Percentiles rank a stretch among this genome's conserved stretches.
phyloP scores from a whole-genome alignment of 2,888 invertebrate genomes.

The Philonicus albiceps region DNA sequence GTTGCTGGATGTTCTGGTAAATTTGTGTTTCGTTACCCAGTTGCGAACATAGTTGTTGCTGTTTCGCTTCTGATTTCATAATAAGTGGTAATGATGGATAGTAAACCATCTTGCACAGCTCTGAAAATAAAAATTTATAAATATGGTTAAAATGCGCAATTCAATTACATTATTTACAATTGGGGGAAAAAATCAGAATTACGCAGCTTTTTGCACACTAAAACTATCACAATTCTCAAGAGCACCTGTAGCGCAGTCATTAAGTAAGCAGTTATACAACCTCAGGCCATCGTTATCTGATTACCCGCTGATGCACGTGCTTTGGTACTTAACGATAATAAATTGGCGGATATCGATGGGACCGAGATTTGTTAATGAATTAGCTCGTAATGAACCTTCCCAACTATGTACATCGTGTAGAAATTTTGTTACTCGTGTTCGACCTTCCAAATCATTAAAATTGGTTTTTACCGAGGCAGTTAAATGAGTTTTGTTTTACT shows the following conservation, averaged over 20 bases:
- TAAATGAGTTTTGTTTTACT: too few relatives aligned
- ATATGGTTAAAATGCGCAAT: background rate
- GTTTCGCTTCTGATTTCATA: slow-evolving; percentile 61
- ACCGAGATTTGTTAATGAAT: background rate
- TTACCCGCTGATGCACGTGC: background rate
- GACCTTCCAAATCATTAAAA: too few relatives aligned
- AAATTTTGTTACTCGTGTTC: background rate
- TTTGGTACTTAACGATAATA: background rate
- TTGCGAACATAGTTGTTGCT: slow-evolving; percentile 58
- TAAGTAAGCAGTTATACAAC: slow-evolving; percentile 6
- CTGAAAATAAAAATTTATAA: slow-evolving; percentile 58
- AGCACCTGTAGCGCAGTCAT: background rate
- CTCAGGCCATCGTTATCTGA: background rate
- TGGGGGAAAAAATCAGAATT: background rate
- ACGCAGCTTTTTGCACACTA: background rate
- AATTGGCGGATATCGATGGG: background rate
- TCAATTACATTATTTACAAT: background rate
- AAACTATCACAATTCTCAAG: background rate
- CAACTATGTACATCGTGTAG: background rate
- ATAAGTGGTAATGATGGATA: slow-evolving; percentile 61
- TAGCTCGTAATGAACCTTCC: background rate
- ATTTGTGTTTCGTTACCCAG: slow-evolving; percentile 52
- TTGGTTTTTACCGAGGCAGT: too few relatives aligned
- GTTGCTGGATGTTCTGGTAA: slow-evolving; percentile 52
- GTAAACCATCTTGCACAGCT: slow-evolving; percentile 62